Percentiles rank a stretch among this genome's conserved stretches.
phyloP scores from a whole-genome alignment of 2,888 invertebrate genomes.

The Sussaba pulchella region DNA sequence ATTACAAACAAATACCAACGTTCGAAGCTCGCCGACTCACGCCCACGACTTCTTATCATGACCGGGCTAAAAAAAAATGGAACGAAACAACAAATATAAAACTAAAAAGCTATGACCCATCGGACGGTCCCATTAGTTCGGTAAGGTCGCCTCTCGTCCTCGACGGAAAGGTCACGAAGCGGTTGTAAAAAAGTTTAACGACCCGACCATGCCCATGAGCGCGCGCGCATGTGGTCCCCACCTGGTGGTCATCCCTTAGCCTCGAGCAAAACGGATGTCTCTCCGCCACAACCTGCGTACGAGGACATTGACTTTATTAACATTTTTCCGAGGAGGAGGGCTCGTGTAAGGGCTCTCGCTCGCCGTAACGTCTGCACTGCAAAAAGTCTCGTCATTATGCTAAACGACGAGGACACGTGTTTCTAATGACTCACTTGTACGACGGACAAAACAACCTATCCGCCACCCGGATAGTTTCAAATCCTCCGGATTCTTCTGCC shows the following conservation, averaged over 20 bases:
- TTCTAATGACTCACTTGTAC: slow-evolving; percentile 80
- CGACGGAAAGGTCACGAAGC: slow-evolving; percentile 7
- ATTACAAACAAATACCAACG: slow-evolving; percentile 74
- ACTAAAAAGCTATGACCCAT: neutral
- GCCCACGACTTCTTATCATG: slow-evolving; percentile 39
- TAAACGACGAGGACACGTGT: slow-evolving; percentile 81
- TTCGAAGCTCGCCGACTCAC: neutral
- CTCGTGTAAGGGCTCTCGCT: slow-evolving; percentile 24
- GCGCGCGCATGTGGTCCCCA: slow-evolving; percentile 59
- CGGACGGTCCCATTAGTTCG: neutral
- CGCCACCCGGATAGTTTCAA: slow-evolving; percentile 15
- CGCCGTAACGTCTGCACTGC: slow-evolving; percentile 33
- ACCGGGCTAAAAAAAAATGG: slow-evolving; percentile 42
- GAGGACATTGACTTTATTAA: slow-evolving; percentile 74
- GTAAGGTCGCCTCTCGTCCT: neutral
- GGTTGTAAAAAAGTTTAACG: slow-evolving; percentile 46
- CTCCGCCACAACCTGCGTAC: slow-evolving; percentile 54
- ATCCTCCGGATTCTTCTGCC: neutral
- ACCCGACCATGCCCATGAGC: slow-evolving; percentile 18
- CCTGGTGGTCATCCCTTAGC: slow-evolving; percentile 55
- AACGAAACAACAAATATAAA: neutral
- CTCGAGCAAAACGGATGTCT: slow-evolving; percentile 30
- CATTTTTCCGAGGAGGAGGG: slow-evolving; percentile 73
- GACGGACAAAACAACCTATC: slow-evolving; percentile 68
- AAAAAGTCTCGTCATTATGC: slow-evolving; percentile 78